These are phyloP conservation scores for Sericinus montela DNA, from an alignment of 2,888 invertebrate species.

Conservation along the genomic window DNA sequence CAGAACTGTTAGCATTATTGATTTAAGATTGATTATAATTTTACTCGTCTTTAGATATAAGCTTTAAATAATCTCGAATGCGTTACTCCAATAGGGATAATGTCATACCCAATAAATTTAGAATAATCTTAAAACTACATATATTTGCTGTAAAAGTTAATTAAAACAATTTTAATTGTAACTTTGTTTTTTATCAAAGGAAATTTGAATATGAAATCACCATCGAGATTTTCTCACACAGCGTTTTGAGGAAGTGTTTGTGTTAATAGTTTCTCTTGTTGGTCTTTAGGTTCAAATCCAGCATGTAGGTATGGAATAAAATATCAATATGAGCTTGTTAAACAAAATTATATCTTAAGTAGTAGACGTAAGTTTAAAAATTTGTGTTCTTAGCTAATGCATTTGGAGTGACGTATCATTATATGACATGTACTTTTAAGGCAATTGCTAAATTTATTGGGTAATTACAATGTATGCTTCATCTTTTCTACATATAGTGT, in stretches of 20 bases:
- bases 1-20: no score
- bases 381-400: constrained; percentile 22
- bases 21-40: background rate
- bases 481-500: constrained; percentile 30
- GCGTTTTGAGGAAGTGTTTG: constrained; percentile 41
- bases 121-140: constrained; percentile 57
- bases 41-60: background rate
- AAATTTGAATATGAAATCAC: constrained; percentile 74
- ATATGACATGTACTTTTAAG: constrained; percentile 59
- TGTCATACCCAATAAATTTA: constrained; percentile 77
- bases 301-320: constrained; percentile 40
- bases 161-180: constrained; percentile 32
- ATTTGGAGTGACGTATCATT: constrained; percentile 58
- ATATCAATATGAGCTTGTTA: constrained; percentile 18
- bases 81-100: constrained; percentile 56
- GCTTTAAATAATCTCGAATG: constrained; percentile 22
- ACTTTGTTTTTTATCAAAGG: constrained; percentile 65
- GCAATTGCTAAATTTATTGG: constrained; percentile 77
- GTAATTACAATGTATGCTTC: constrained; percentile 57
- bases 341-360: background rate
- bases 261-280: constrained; percentile 51
- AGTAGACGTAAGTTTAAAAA: constrained; percentile 21
- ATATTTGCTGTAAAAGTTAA: constrained; percentile 46
- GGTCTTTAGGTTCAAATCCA: constrained; percentile 65
- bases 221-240: constrained; percentile 60